Conservation (phyloP, 2,888 invertebrate species). For the Serripes groenlandicus region DNA sequence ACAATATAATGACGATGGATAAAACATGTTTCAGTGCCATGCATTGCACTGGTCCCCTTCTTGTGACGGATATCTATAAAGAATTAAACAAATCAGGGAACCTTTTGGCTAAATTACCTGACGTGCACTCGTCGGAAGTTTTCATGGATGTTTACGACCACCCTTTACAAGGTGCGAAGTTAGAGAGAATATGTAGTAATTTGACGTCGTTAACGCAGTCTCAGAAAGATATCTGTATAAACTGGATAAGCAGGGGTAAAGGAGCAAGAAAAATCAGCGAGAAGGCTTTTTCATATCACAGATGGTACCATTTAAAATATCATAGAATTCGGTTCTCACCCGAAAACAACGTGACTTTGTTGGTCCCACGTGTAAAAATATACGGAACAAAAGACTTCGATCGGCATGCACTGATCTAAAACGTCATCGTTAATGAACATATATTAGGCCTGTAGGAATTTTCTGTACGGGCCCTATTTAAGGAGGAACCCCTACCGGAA, state of each 20-base stretch:
- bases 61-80: conserved; percentile 9
- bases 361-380: not conserved
- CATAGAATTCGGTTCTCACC: not conserved
- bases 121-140: conserved; percentile 2
- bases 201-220: not conserved
- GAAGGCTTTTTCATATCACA: conserved; percentile 4
- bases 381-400: not conserved
- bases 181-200: conserved; percentile 3
- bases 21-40: conserved; percentile 4
- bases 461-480: too few species aligned
- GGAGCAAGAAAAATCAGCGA: not conserved
- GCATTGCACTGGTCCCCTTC: conserved; percentile 14
- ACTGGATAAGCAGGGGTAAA: conserved; percentile 8
- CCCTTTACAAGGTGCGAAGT: not conserved
- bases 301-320: conserved; percentile 20
- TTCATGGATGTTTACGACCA: conserved; percentile 24
- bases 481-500: too few species aligned
- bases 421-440: too few species aligned
- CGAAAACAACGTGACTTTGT: conserved; percentile 6
- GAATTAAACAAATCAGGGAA: conserved; percentile 8
- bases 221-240: not conserved
- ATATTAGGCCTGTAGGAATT: too few species aligned
- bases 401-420: too few species aligned
- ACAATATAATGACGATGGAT: not conserved
- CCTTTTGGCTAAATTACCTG: not conserved